Evolutionary conservation across 92 coral and sea anemone genomes (phyloP), one percentile per base, ranked within the genome.

Genomic region (Epizoanthus ramosus): DNA sequence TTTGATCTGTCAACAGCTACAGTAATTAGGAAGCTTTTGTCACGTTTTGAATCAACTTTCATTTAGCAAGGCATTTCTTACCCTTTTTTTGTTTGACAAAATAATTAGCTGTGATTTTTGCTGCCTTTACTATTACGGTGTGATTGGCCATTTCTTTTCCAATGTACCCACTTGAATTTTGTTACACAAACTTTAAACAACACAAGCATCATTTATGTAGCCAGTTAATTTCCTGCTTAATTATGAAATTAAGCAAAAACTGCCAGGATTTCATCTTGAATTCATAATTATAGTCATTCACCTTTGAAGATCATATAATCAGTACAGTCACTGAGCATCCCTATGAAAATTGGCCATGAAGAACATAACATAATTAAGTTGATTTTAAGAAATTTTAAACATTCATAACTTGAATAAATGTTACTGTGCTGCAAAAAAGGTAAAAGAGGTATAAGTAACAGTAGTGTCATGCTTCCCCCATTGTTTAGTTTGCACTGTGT

Each of bases 51-150:
- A 63, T 63, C 68, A 63, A 63, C 68, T 22, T 63, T 22, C 68
- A 63, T 63, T 15, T 19, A 63, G 35, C 68, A 63, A 63, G 68
- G 68, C 68, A 63, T 63, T 63, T 63, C 68, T 63, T 63, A 22
- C 68, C 35, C 14, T 21, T 63, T 63, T 22, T 63, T 22, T 63
- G 68, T 0, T 21, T 63, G 68, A 63, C 68, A 63, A 63, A 60
- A 60, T 60, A 60, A 60, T 60, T 4, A 60, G 66, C 66, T 60
- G 66, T 5, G 2, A 18, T 60, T 60, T 60, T 60, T 18, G 6
- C 66, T 60, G 66, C 66, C 66, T 60, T 60, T 19, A 60, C 66
- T 60, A 60, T 63, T 63, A 63, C 3, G 68, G 68, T 22, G 68
- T 22, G 68, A 63, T 1, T 63, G 68, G 68, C 35, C 68, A 63